Conservation (phyloP, 2,888 invertebrate species). For the Disparrhopalites patrizii region DNA sequence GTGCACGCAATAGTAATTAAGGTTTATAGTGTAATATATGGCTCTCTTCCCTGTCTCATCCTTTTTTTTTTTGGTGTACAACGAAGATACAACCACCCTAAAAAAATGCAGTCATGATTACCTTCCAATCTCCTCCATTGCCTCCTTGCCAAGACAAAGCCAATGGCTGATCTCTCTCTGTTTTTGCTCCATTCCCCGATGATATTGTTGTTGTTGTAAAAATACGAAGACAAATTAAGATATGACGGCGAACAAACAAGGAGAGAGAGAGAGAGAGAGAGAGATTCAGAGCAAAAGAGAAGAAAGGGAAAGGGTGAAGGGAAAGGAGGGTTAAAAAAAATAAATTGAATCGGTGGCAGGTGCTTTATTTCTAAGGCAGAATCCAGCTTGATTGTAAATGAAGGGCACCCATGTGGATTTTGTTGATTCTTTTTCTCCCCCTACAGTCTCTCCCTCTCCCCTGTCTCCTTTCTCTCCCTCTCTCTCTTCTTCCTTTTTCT, state of each 20-base stretch:
- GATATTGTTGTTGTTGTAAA: no score
- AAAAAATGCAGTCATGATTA: no score
- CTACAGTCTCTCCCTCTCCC: background rate
- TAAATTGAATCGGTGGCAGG: slow-evolving; percentile 24
- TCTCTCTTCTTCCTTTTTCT: background rate
- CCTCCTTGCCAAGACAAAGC: no score
- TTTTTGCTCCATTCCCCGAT: no score
- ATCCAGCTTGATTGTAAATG: slow-evolving; percentile 9
- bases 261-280: slow-evolving; percentile 2
- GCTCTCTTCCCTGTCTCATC: no score
- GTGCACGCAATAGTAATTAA: background rate
- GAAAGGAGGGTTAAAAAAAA: slow-evolving; percentile 13
- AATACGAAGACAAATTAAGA: background rate
- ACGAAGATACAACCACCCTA: no score
- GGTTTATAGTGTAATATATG: background rate
- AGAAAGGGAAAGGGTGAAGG: slow-evolving; percentile 20
- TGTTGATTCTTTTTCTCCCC: slow-evolving; percentile 12
- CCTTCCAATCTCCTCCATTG: no score
- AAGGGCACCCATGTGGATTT: slow-evolving; percentile 29
- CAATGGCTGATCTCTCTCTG: no score
- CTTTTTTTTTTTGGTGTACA: no score
- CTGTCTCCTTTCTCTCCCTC: background rate
- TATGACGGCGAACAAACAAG: background rate
- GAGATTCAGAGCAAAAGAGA: slow-evolving; percentile 3
- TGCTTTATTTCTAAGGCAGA: slow-evolving; percentile 21